Evolutionary conservation across 2,113 vertebrate genomes (phyloP).

Genomic region (Microtus richardsoni): DNA sequence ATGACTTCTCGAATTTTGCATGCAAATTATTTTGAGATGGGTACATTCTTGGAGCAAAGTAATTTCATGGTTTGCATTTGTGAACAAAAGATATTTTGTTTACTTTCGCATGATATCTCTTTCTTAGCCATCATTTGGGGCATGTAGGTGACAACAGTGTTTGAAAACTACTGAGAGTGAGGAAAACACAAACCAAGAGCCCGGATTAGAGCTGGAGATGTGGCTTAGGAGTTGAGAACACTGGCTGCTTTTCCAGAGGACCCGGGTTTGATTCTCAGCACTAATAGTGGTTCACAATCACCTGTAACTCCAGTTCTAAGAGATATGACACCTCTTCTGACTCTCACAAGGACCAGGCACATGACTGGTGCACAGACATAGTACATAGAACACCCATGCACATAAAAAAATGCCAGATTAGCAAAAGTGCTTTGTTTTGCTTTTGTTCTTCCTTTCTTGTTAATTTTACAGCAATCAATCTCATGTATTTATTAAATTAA

Average conservation of each 20-base stretch:
- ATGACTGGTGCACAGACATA: neutral
- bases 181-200: neutral
- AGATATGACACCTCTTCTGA: neutral
- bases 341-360: neutral
- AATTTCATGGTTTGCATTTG: neutral
- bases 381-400: neutral
- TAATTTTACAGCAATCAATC: conserved; percentile 11
- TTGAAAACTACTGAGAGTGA: conserved; percentile 6
- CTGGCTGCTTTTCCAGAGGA: neutral
- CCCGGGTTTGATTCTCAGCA: neutral
- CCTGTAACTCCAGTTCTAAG: neutral
- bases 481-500: neutral
- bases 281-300: neutral
- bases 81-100: neutral
- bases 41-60: neutral
- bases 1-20: no score
- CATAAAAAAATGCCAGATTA: neutral
- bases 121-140: neutral
- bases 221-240: neutral
- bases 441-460: neutral
- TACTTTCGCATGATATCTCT: neutral
- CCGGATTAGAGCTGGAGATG: neutral
- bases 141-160: neutral
- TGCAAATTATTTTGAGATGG: conserved; percentile 10
- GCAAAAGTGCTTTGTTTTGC: neutral